These are phyloP conservation scores for sheep (Ovis aries) DNA, from an alignment of 2,113 vertebrate species.

Conservation along the genomic window DNA sequence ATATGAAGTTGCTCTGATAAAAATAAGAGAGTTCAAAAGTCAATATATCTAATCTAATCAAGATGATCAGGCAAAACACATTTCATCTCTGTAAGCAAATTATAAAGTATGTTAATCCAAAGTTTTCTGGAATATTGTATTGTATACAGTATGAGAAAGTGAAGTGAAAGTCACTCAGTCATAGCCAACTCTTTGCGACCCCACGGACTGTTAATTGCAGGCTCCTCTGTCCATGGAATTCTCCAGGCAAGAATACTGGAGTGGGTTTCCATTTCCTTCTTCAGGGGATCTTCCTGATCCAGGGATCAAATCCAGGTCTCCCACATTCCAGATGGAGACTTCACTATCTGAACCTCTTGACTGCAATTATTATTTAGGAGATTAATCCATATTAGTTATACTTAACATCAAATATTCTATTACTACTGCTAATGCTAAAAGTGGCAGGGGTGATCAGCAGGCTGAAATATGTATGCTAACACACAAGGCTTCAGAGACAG, in stretches of 20 bases:
- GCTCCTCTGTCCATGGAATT: background rate
- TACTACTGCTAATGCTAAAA: background rate
- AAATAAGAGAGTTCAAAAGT: background rate
- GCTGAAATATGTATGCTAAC: background rate
- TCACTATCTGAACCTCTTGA: background rate
- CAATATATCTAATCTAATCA: background rate
- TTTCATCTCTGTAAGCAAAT: background rate
- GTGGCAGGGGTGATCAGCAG: background rate
- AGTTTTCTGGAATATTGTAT: background rate
- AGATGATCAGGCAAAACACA: background rate
- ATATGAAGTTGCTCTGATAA: background rate
- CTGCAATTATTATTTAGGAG: background rate
- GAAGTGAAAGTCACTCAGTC: background rate
- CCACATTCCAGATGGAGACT: background rate
- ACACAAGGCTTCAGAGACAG: background rate
- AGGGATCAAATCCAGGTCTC: background rate
- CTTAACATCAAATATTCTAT: background rate
- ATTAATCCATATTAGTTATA: background rate
- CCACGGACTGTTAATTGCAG: background rate
- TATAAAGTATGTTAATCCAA: background rate
- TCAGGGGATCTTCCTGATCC: background rate
- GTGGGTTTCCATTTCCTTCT: background rate
- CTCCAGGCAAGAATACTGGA: background rate
- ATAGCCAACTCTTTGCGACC: accelerated
- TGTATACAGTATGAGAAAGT: background rate